These are phyloP conservation scores for Balaenoptera acutorostrata DNA, from an alignment of 2,113 vertebrate species.

Conservation along the genomic window DNA sequence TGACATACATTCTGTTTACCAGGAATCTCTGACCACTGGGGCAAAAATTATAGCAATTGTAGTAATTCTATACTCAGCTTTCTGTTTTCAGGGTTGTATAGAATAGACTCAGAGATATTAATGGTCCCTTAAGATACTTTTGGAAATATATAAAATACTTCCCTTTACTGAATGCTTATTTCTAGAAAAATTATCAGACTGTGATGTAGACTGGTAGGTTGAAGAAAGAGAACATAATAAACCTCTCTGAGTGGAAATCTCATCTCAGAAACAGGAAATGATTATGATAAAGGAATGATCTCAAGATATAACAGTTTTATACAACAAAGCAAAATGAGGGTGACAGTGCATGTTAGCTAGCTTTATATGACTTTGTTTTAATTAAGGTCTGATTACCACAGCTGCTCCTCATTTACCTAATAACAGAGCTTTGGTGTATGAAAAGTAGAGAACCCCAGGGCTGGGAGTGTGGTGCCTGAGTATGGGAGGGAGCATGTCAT, in stretches of 20 bases:
- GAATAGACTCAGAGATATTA: slow-evolving; percentile 6
- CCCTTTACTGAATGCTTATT: not conserved
- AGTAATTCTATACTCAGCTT: not conserved
- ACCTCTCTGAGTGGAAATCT: not conserved
- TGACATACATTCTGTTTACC: slow-evolving; percentile 25
- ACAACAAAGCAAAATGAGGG: not conserved
- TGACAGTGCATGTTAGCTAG: not conserved
- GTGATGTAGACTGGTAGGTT: not conserved
- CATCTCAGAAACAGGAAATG: slow-evolving; percentile 46
- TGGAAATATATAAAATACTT: slow-evolving; percentile 49
- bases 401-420: slow-evolving; percentile 42
- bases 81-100: not conserved
- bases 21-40: slow-evolving; percentile 18
- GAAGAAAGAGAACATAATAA: not conserved
- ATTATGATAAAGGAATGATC: slow-evolving; percentile 22
- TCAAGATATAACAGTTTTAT: not conserved
- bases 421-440: not conserved
- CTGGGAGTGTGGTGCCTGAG: not conserved
- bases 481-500: not conserved
- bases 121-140: not conserved
- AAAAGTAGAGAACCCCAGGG: not conserved
- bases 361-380: slow-evolving; percentile 39
- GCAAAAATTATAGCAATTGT: slow-evolving; percentile 39
- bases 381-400: slow-evolving; percentile 31
- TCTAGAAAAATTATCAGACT: not conserved